phyloP scores from a whole-genome alignment of 2,888 invertebrate genomes.

The Limnephilus rhombicus region DNA sequence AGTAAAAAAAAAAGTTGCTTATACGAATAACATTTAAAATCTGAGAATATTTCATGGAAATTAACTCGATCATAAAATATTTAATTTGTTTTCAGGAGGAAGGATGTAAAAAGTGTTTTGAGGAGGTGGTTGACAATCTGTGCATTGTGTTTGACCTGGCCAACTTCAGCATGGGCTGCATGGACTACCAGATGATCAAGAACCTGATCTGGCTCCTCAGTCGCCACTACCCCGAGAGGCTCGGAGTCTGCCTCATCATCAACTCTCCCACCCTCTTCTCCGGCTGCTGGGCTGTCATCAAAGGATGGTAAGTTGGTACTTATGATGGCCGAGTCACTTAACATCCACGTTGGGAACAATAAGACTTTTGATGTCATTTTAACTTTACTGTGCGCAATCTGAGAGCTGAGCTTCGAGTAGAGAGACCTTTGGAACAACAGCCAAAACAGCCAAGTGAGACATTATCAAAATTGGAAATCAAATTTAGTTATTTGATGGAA shows the following conservation, averaged over 20 bases:
- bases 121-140: slow-evolving; percentile 87
- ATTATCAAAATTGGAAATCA: no score
- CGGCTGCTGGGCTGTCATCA: slow-evolving; percentile 87
- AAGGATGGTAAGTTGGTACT: slow-evolving; percentile 80
- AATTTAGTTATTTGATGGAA: no score
- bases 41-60: neutral
- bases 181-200: slow-evolving; percentile 89
- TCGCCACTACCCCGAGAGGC: slow-evolving; percentile 87
- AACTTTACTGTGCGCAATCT: no score
- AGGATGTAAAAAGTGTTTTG: slow-evolving; percentile 87
- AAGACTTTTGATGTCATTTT: no score
- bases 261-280: slow-evolving; percentile 87
- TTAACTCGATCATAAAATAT: neutral
- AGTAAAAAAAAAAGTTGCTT: no score
- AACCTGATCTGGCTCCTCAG: slow-evolving; percentile 88
- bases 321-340: slow-evolving; percentile 14
- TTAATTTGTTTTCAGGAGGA: slow-evolving; percentile 79
- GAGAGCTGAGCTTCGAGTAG: no score
- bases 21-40: neutral
- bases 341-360: no score
- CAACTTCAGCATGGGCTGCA: slow-evolving; percentile 85
- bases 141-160: slow-evolving; percentile 89
- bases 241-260: slow-evolving; percentile 86
- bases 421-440: no score
- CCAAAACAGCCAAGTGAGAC: no score